Percentiles rank a stretch among this genome's conserved stretches.
Evolutionary conservation across 1,140 invertebrate species (phyloP).

Genomic region (Heliothis subflexa): DNA sequence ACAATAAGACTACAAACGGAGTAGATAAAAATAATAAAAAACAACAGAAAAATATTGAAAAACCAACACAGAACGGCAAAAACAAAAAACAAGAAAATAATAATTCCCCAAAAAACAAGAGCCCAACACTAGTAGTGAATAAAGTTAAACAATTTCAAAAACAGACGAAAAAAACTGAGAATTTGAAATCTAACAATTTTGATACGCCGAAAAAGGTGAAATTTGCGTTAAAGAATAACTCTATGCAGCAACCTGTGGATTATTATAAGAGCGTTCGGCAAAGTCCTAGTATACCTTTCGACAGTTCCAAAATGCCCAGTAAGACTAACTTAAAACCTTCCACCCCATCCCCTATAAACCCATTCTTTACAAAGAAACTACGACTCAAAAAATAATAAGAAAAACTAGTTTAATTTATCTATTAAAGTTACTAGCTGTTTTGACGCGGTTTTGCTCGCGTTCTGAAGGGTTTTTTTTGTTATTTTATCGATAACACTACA

Average conservation of each 20-base stretch:
- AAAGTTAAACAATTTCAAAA: slow-evolving; percentile 74
- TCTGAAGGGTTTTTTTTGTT: too few species aligned
- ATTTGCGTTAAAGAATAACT: slow-evolving; percentile 89
- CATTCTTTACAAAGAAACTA: slow-evolving; percentile 89
- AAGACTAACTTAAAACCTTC: slow-evolving; percentile 90
- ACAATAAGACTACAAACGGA: neutral
- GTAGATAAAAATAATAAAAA: slow-evolving; percentile 5
- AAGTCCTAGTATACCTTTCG: slow-evolving; percentile 91
- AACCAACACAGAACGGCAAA: slow-evolving; percentile 13
- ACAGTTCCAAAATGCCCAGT: slow-evolving; percentile 88
- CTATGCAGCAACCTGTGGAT: slow-evolving; percentile 89
- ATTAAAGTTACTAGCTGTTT: too few species aligned
- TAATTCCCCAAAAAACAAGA: slow-evolving; percentile 47
- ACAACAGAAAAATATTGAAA: slow-evolving; percentile 2
- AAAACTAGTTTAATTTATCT: too few species aligned
- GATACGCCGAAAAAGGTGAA: slow-evolving; percentile 86
- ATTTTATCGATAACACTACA: too few species aligned
- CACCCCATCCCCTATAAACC: slow-evolving; percentile 91
- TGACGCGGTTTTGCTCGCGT: too few species aligned
- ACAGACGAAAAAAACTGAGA: slow-evolving; percentile 51
- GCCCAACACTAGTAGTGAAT: slow-evolving; percentile 62
- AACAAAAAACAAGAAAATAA: slow-evolving; percentile 47
- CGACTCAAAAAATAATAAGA: slow-evolving; percentile 47
- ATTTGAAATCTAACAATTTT: slow-evolving; percentile 44
- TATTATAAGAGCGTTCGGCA: slow-evolving; percentile 89